phyloP scores from a whole-genome alignment of 2,797 vertebrate species.

The Pristis pectinata region DNA sequence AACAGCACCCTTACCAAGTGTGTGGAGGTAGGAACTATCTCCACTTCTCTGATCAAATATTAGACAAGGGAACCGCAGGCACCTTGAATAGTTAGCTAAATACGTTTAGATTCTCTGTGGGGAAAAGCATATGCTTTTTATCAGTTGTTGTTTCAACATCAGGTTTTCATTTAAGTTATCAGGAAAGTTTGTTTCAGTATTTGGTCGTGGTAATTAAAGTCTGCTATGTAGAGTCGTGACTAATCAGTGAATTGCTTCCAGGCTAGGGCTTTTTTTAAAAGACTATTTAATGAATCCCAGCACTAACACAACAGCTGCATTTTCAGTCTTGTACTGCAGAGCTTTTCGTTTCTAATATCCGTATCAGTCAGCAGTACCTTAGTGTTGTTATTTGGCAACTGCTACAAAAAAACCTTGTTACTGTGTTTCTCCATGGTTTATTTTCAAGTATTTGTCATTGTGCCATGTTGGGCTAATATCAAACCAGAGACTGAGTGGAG shows the following conservation, averaged over 20 bases:
- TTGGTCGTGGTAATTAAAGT: conserved; percentile 25
- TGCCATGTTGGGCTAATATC: background rate
- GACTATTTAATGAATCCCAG: conserved; percentile 1
- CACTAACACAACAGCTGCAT: background rate
- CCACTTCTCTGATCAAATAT: background rate
- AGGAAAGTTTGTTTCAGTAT: background rate
- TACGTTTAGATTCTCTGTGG: background rate
- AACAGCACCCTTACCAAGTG: background rate
- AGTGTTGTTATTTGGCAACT: background rate
- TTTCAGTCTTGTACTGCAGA: background rate
- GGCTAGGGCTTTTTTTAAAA: background rate
- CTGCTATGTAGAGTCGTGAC: background rate
- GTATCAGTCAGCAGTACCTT: background rate
- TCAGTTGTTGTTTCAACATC: background rate
- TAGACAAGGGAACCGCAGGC: background rate
- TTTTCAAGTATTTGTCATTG: background rate
- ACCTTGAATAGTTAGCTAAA: background rate
- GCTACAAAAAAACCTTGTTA: background rate
- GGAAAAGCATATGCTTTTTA: background rate
- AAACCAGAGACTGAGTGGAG: background rate
- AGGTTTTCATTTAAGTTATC: background rate
- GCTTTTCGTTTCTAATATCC: background rate
- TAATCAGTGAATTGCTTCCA: conserved; percentile 32
- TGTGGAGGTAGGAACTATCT: background rate
- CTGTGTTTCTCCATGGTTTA: background rate